Percentiles rank a stretch among this genome's conserved stretches.
These are phyloP conservation scores for Scrobipalpa costella DNA, from an alignment of 2,888 invertebrate species.

Conservation along the genomic window DNA sequence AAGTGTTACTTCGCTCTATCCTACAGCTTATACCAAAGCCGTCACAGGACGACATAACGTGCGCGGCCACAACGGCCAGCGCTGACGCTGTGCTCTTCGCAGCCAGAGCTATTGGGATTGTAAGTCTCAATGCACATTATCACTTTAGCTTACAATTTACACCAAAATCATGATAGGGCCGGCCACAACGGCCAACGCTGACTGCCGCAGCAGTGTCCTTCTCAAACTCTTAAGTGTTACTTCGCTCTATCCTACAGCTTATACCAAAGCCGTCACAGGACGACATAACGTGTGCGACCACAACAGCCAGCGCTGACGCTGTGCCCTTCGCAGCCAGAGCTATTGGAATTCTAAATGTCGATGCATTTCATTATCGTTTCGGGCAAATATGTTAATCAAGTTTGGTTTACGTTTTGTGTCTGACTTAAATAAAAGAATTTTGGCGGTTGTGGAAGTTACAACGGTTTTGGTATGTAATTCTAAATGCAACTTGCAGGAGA, in stretches of 20 bases:
- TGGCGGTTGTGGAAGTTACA: too few relatives aligned
- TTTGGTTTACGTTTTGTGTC: background rate
- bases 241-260: background rate
- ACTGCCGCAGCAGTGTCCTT: background rate
- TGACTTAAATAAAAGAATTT: background rate
- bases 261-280: conserved; percentile 42
- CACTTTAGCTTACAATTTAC: background rate
- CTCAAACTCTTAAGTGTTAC: background rate
- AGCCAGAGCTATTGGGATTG: conserved; percentile 33
- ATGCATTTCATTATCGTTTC: conserved; percentile 21
- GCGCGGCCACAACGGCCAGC: conserved; percentile 47
- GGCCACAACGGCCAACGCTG: background rate
- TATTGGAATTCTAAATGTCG: conserved; percentile 19
- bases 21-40: conserved; percentile 30
- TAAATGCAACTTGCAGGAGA: too few relatives aligned
- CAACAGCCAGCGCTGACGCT: conserved; percentile 34
- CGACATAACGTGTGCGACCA: conserved; percentile 43
- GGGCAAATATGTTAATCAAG: conserved; percentile 2
- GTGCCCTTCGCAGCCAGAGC: conserved; percentile 46
- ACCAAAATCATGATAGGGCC: background rate
- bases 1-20: background rate
- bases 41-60: conserved; percentile 39
- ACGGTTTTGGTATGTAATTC: too few relatives aligned
- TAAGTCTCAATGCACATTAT: conserved; percentile 19
- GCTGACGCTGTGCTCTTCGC: conserved; percentile 42